Conservation (phyloP, 92 coral and sea anemone species). For the Umimayanthus kanabou region DNA sequence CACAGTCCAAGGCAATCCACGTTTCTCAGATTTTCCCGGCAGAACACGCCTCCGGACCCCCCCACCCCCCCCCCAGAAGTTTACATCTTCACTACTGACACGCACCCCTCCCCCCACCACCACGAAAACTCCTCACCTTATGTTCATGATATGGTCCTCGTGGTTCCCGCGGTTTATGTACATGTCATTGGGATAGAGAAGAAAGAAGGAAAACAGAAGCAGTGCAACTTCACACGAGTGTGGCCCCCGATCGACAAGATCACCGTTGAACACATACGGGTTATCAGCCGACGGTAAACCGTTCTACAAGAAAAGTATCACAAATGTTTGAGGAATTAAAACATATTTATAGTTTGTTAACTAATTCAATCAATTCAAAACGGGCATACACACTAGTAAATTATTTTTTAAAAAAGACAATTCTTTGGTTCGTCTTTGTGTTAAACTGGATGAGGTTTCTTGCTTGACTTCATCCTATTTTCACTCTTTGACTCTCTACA, state of each 20-base stretch:
- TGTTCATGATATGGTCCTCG: conserved; percentile 96
- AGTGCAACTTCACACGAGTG: conserved; percentile 82
- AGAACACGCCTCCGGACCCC: no score
- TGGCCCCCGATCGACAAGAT: conserved; percentile 97
- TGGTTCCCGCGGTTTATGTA: conserved; percentile 97
- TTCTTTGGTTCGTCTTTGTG: no score
- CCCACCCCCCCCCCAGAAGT: no score
- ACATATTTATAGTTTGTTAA: no score
- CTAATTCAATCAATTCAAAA: not conserved
- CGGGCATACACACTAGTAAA: no score
- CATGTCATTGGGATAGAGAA: conserved; percentile 91
- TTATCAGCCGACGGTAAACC: conserved; percentile 93
- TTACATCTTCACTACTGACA: no score
- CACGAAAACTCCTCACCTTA: conserved; percentile 60
- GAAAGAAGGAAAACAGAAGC: conserved; percentile 81
- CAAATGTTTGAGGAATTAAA: not conserved
- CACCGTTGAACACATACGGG: conserved; percentile 97
- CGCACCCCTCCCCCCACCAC: no score
- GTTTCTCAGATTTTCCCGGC: no score
- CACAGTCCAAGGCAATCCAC: no score
- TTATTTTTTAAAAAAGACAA: not conserved
- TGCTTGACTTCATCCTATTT: no score
- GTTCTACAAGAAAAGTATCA: conserved; percentile 61
- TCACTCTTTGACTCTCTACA: no score
- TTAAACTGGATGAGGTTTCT: no score